Percentiles rank a stretch among this genome's conserved stretches.
Evolutionary conservation across 2,888 invertebrate genomes (phyloP).

Genomic region (Eupithecia subumbrata): DNA sequence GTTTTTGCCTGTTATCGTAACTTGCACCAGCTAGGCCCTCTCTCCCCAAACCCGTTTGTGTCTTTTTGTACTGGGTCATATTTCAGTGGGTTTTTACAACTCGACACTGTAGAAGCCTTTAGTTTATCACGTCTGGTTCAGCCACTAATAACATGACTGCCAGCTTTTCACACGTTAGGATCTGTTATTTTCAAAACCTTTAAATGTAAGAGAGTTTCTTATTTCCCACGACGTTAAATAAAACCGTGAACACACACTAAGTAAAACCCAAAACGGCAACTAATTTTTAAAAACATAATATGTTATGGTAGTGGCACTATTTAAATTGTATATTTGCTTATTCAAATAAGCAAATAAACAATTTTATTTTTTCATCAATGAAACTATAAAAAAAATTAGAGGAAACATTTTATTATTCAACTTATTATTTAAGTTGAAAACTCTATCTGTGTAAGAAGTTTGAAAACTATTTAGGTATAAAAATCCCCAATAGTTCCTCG

Average conservation of each 20-base stretch:
- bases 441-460: too few relatives aligned
- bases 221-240: background rate
- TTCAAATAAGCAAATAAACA: too few relatives aligned
- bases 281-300: background rate
- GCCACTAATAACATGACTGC: background rate
- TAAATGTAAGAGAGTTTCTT: background rate
- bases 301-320: background rate
- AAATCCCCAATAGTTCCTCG: too few relatives aligned
- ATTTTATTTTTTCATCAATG: too few relatives aligned
- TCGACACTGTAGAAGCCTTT: background rate
- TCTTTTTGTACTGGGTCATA: constrained; percentile 1
- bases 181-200: background rate
- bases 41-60: constrained; percentile 1
- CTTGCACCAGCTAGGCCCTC: background rate
- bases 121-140: constrained; percentile 5
- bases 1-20: background rate
- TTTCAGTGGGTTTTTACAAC: constrained; percentile 4
- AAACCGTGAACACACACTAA: background rate
- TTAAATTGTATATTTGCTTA: background rate
- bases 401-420: too few relatives aligned
- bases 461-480: too few relatives aligned
- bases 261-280: background rate
- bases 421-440: too few relatives aligned
- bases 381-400: too few relatives aligned
- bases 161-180: background rate